phyloP scores from a whole-genome alignment of 2,113 vertebrate species.

The Carlito syrichta region DNA sequence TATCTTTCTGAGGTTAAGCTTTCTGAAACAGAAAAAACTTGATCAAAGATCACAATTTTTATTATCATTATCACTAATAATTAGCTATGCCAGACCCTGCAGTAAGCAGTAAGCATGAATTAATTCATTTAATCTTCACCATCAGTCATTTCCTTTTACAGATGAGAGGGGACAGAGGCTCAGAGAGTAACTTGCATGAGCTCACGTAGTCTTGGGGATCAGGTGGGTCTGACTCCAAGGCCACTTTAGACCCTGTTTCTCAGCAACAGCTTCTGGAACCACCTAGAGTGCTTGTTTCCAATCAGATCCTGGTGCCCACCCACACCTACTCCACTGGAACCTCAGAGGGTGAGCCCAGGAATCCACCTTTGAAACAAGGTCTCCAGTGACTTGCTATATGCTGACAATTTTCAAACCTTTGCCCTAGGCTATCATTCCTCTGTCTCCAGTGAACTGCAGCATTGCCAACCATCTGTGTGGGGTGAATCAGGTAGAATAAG shows the following conservation, averaged over 20 bases:
- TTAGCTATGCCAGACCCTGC: not conserved
- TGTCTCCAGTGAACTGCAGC: fast-evolving
- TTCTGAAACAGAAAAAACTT: not conserved
- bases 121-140: not conserved
- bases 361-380: not conserved
- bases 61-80: not conserved
- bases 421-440: not conserved
- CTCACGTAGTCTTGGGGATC: not conserved
- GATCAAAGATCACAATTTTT: not conserved
- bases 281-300: not conserved
- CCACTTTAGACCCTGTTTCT: not conserved
- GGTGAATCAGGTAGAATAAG: no score
- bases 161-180: not conserved
- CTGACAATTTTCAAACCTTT: not conserved
- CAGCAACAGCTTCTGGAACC: not conserved
- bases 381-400: not conserved
- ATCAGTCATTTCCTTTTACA: not conserved
- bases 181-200: not conserved
- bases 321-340: not conserved
- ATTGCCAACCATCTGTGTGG: fast-evolving
- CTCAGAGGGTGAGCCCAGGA: not conserved
- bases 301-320: not conserved
- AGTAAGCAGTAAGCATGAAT: not conserved
- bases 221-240: not conserved
- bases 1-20: not conserved